These are phyloP conservation scores for Condylostylus longicornis DNA, from an alignment of 1,140 invertebrate species.

Conservation along the genomic window DNA sequence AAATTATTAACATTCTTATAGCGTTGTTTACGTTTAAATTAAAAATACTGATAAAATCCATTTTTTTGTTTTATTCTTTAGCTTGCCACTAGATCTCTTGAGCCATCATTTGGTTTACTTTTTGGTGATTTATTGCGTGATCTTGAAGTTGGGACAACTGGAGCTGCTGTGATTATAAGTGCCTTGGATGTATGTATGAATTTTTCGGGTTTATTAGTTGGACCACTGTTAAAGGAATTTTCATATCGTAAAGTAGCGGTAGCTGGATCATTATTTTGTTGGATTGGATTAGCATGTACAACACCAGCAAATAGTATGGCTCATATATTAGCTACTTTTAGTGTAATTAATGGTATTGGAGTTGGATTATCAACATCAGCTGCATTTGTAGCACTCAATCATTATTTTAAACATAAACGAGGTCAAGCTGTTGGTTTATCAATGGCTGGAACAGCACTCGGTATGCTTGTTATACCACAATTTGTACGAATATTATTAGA, in stretches of 20 bases:
- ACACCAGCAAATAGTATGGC: constrained; percentile 51
- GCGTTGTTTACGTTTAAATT: too few relatives aligned
- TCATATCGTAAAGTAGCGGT: constrained; percentile 57
- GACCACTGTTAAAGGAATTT: constrained; percentile 53
- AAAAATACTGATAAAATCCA: too few relatives aligned
- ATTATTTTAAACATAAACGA: constrained; percentile 55
- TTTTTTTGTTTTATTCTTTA: constrained; percentile 30
- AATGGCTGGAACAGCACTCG: constrained; percentile 57
- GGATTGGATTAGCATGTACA: constrained; percentile 47
- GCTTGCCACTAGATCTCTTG: constrained; percentile 57
- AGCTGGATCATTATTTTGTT: constrained; percentile 46
- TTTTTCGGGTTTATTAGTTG: constrained; percentile 59
- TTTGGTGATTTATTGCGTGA: constrained; percentile 53
- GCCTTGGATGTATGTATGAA: constrained; percentile 57
- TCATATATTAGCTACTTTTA: constrained; percentile 56
- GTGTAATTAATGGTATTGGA: constrained; percentile 60
- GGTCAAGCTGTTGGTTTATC: constrained; percentile 60
- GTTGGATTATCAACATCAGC: constrained; percentile 52
- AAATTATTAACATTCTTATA: too few relatives aligned
- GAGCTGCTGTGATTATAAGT: constrained; percentile 54
- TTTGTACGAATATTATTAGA: constrained; percentile 44
- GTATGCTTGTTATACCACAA: constrained; percentile 60
- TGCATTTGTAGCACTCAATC: constrained; percentile 55
- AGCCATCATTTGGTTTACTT: constrained; percentile 59
- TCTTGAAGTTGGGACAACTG: constrained; percentile 50